These are phyloP conservation scores for Hirtodrosophila duncani DNA, from an alignment of 2,888 invertebrate genomes.

Conservation along the genomic window DNA sequence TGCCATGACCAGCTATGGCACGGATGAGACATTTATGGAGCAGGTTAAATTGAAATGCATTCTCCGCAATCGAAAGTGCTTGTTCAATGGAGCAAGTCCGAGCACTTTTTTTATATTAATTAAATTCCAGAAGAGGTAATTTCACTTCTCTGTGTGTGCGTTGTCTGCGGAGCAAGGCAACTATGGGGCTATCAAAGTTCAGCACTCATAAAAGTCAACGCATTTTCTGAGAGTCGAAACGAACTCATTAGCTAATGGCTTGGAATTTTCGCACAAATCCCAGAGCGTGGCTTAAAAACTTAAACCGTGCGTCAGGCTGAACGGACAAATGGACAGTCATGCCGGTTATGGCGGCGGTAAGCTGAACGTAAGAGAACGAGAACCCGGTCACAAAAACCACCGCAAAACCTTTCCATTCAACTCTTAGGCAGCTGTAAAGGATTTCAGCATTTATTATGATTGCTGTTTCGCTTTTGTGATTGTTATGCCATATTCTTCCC, in stretches of 20 bases:
- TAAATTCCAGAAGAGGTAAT: conserved; percentile 58
- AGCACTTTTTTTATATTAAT: conserved; percentile 50
- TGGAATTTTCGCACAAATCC: conserved; percentile 27
- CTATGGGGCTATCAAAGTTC: conserved; percentile 24
- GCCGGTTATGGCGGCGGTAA: too few relatives aligned
- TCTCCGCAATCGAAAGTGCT: conserved; percentile 35
- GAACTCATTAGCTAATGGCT: conserved; percentile 65
- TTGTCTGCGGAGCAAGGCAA: neutral
- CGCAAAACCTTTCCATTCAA: conserved; percentile 46
- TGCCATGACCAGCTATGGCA: conserved; percentile 6
- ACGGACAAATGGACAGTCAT: too few relatives aligned
- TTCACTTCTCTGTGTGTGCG: conserved; percentile 17
- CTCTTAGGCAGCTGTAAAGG: conserved; percentile 27
- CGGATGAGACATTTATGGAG: conserved; percentile 30
- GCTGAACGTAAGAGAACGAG: neutral
- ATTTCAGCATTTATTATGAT: conserved; percentile 58
- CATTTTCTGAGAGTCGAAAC: conserved; percentile 12
- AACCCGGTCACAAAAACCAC: neutral
- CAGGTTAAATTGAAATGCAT: conserved; percentile 64
- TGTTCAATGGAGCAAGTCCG: conserved; percentile 56
- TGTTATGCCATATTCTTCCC: conserved; percentile 24
- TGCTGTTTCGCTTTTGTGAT: conserved; percentile 52
- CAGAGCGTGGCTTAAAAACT: conserved; percentile 5
- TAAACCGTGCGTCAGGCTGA: too few relatives aligned
- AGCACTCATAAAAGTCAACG: conserved; percentile 28